Conservation (phyloP, 2,888 invertebrate genomes). For the Sisyra terminalis region DNA sequence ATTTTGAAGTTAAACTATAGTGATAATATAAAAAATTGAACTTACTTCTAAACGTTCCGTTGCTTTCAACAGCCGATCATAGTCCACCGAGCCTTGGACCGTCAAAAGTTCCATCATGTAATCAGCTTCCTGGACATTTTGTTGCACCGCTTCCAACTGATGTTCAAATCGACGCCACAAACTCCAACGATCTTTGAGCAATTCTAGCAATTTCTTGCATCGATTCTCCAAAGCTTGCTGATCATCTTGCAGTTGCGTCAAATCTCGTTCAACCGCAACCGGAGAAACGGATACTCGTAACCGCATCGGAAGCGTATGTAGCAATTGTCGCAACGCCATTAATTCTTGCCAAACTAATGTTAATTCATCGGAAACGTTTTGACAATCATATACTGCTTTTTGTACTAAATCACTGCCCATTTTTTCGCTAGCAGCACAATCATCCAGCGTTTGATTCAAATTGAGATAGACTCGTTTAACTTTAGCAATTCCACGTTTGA, state of each 20-base stretch:
- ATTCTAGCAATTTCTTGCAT: constrained; percentile 46
- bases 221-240: constrained; percentile 56
- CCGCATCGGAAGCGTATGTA: constrained; percentile 62
- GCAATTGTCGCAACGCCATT: constrained; percentile 52
- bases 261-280: constrained; percentile 56
- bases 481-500: constrained; percentile 52
- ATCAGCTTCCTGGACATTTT: constrained; percentile 69
- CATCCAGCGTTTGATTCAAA: constrained; percentile 39
- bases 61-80: constrained; percentile 63
- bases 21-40: constrained; percentile 12
- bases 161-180: constrained; percentile 65
- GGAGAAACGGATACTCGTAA: constrained; percentile 63
- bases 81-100: constrained; percentile 72
- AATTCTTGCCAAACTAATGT: constrained; percentile 61
- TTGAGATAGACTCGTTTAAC: constrained; percentile 51
- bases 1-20: not conserved
- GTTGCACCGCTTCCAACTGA: constrained; percentile 62
- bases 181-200: constrained; percentile 45
- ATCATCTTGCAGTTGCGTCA: constrained; percentile 55
- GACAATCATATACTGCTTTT: constrained; percentile 56
- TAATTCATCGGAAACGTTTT: constrained; percentile 50
- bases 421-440: constrained; percentile 55
- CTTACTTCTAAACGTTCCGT: constrained; percentile 73
- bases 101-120: constrained; percentile 76
- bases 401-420: constrained; percentile 63